Evolutionary conservation across 2,797 vertebrate genomes (phyloP), one percentile per base, ranked within the genome.

Genomic region (Rhinogobio ventralis): DNA sequence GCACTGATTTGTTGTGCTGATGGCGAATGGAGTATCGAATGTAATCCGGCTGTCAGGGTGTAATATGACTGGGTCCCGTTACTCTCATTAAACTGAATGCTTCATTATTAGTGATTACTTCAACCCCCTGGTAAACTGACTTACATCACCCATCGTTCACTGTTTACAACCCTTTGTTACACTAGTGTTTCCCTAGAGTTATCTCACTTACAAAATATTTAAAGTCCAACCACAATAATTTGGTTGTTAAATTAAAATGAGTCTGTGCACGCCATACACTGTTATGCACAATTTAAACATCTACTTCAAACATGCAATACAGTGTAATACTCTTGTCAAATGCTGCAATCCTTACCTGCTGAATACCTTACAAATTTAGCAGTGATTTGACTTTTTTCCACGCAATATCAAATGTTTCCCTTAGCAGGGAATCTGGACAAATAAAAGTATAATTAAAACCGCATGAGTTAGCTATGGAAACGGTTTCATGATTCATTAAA

Each of bases 401-500:
- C n/a, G n/a, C n/a, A 60, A 75, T 49, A 85, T 64, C 17, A 78
- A 77, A 67, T 84, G 4, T 72, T 49, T 75, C 49, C 45, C 51
- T 17, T 20, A 83, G 67, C 49, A 46, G 77, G 69, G 80, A 39
- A 79, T 76, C 28, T 67, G 60, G 60, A 28, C 57, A 74, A 14
- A 49, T 84, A 42, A 79, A 77, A 69, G 25, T 28, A 25, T 77
- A 84, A 74, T 84, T 55, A 49, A 64, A 86, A 81, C 66, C 57
- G 39, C 73, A 77, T 82, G 45, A 55, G 17, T 28, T 66, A 55
- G 75, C 67, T 46, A 39, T 53, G 33, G 66, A 55, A 36, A 78
- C 42, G 28, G 10, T 30, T 42, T 72, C 45, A 60, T 33, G 30
- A 91, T 91, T 89, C 89, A 86, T 92, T 89, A 90, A 88, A 83